Percentiles rank a stretch among this genome's conserved stretches.
Evolutionary conservation across 2,113 vertebrate genomes (phyloP).

Genomic region (Genyomyrus donnyi): DNA sequence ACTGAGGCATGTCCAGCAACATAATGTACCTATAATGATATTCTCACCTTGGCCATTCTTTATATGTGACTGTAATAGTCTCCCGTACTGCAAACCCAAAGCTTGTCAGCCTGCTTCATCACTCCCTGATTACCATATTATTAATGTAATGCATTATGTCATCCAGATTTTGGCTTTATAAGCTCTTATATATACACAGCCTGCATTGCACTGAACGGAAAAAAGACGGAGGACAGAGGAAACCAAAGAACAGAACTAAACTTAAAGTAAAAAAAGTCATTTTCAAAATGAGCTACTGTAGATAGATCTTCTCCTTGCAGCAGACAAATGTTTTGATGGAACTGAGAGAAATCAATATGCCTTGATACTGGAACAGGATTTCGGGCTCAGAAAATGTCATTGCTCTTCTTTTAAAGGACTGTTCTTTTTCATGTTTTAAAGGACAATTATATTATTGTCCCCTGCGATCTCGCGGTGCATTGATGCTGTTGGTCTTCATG

Average conservation of each 20-base stretch:
- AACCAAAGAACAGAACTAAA: background rate
- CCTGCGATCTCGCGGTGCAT: background rate
- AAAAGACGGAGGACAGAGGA: background rate
- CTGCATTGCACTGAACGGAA: background rate
- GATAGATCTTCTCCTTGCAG: background rate
- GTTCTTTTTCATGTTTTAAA: background rate
- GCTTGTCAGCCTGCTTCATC: constrained; percentile 11
- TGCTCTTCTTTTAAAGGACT: background rate
- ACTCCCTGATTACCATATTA: constrained; percentile 11
- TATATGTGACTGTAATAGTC: constrained; percentile 32
- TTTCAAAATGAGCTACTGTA: background rate
- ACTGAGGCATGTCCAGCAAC: constrained; percentile 34
- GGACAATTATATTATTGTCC: background rate
- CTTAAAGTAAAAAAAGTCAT: background rate
- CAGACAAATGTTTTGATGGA: background rate
- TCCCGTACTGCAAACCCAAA: constrained; percentile 20
- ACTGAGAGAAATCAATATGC: background rate
- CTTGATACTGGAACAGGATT: background rate
- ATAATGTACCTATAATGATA: constrained; percentile 42
- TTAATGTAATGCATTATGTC: constrained; percentile 4
- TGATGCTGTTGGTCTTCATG: constrained; percentile 5
- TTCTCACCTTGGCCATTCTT: constrained; percentile 41
- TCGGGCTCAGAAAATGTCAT: constrained; percentile 12
- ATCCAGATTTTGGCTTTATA: background rate
- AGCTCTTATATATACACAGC: background rate